Percentiles rank a stretch among this genome's conserved stretches.
These are phyloP conservation scores for Rhimphoctona megacephalus DNA, from an alignment of 2,888 invertebrate species.

Conservation along the genomic window DNA sequence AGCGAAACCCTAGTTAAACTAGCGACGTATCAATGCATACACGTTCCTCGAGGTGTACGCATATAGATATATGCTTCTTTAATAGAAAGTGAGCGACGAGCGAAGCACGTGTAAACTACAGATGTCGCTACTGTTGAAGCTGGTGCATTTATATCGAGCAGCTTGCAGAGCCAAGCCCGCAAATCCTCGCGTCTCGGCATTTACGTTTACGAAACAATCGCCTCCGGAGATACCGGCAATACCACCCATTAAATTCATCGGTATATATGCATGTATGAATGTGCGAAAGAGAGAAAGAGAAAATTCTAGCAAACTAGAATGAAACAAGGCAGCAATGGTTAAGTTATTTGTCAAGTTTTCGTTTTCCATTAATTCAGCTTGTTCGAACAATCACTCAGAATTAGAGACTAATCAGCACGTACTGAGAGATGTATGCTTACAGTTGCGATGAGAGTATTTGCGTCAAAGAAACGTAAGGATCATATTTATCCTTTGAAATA, in stretches of 20 bases:
- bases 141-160: constrained; percentile 50
- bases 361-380: constrained; percentile 1
- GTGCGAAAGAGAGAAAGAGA: neutral
- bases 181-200: constrained; percentile 42
- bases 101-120: constrained; percentile 59
- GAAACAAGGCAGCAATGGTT: constrained; percentile 6
- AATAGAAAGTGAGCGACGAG: constrained; percentile 30
- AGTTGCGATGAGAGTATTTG: neutral
- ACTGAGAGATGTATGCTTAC: neutral
- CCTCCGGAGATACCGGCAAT: constrained; percentile 39
- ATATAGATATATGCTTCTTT: neutral
- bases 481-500: neutral
- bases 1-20: neutral
- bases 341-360: constrained; percentile 36
- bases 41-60: neutral
- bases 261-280: too few species aligned
- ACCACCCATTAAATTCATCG: neutral
- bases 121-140: constrained; percentile 60
- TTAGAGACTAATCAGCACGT: constrained; percentile 36
- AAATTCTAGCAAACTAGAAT: constrained; percentile 15
- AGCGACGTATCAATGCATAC: neutral
- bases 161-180: constrained; percentile 35
- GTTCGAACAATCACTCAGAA: constrained; percentile 21
- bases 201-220: constrained; percentile 48
- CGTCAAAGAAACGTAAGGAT: neutral